Evolutionary conservation across 1,140 invertebrate species (phyloP), one percentile per base, ranked within the genome.

Genomic region (Melitaea cinxia): DNA sequence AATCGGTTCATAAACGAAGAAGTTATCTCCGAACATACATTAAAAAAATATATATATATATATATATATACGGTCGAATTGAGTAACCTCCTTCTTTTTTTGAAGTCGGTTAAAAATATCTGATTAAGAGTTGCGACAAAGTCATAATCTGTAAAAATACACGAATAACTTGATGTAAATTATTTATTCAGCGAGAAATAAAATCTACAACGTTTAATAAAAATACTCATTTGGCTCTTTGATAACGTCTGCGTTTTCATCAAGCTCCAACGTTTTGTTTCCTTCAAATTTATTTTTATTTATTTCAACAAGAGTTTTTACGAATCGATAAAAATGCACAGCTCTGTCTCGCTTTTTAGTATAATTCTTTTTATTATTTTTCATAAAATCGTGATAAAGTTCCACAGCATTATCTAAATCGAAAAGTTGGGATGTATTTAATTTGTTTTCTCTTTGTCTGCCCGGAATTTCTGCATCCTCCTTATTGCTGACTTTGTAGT

Each of bases 291-390:
- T 49, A n/a, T 68, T 62, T 68, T 66, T 76, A 50, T 83, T 83
- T n/a, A 73, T 58, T 49, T 77, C 72, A 3, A 72, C 73, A 4
- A 83, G 30, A 3, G 78, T 75, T 69, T 83, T 78, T 0, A 80
- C 64, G 45, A 83, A 83, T 61, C 70, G 78, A 23, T 72, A 78
- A 63, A 62, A 82, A 52, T 77, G 70, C 10, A 71, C 39, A 10
- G 33, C 49, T 10, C 58, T 37, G 6, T 80, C 65, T 1, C 66
- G 55, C 30, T 67, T 68, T 23, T 68, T 76, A 5, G 66, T 73
- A 1, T 53, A 19, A 24, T 70, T 72, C 21, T 57, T 69, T 24
- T 72, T 73, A 2, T 67, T 30, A 24, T 61, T 66, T 33, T 70
- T 70, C 26, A 55, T 49, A 28, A 64, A 82, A 5, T 68, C 35